A percentile compares a stretch with the other conserved stretches of the same genome.
These are phyloP conservation scores for Drosophila miranda DNA, from an alignment of 1,140 invertebrate genomes.

Conservation along the genomic window DNA sequence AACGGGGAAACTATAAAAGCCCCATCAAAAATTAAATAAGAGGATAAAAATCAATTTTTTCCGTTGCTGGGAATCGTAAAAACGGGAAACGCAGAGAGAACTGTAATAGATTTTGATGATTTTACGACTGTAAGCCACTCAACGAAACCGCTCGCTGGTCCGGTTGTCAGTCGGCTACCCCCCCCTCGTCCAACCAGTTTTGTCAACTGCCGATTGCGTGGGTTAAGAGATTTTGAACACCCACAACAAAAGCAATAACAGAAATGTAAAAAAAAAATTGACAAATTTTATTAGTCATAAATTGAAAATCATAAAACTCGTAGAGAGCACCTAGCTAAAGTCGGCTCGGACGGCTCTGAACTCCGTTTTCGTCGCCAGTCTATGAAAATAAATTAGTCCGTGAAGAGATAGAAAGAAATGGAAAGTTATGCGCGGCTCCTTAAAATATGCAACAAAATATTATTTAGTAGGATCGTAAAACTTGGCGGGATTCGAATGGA, in stretches of 20 bases:
- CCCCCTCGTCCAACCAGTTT: constrained; percentile 31
- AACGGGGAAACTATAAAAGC: constrained; percentile 9
- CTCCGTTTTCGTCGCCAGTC: constrained; percentile 36
- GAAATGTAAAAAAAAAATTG: constrained; percentile 33
- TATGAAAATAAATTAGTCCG: constrained; percentile 70
- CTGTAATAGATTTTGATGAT: constrained; percentile 74
- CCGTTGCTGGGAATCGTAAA: constrained; percentile 22
- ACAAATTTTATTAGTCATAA: constrained; percentile 79
- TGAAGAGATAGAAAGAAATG: constrained; percentile 30
- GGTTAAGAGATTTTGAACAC: constrained; percentile 56
- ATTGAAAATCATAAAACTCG: constrained; percentile 66
- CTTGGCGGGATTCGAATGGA: constrained; percentile 49
- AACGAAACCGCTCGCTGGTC: constrained; percentile 36
- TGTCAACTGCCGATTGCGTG: constrained; percentile 56
- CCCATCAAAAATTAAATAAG: constrained; percentile 16
- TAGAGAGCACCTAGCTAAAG: constrained; percentile 16
- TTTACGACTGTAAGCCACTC: constrained; percentile 69
- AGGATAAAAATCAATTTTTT: constrained; percentile 34
- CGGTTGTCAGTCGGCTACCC: constrained; percentile 25
- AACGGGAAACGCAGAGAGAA: constrained; percentile 7
- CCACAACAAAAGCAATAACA: constrained; percentile 25
- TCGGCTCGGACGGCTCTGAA: too few relatives aligned
- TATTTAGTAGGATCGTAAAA: constrained; percentile 71
- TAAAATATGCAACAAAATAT: constrained; percentile 72
- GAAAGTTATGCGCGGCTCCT: constrained; percentile 24